Evolutionary conservation across 1,140 invertebrate genomes (phyloP), one percentile per base, ranked within the genome.

Genomic region (Hormaphis cornu): DNA sequence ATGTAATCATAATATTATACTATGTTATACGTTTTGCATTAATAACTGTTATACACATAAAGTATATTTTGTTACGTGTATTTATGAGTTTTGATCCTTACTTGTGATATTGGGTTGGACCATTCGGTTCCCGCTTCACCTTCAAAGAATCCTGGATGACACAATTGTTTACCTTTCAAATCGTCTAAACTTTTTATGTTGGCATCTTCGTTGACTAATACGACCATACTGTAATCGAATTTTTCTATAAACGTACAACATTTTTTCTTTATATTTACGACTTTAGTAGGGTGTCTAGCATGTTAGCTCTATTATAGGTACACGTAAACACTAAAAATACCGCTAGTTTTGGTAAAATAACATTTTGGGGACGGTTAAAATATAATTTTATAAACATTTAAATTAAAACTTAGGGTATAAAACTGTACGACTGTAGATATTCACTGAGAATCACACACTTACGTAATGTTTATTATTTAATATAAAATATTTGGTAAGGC

Each of bases 161-260:
- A 93, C 9, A 90, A 82, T 42, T 80, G 82, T 54, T 84, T 86
- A 20, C 84, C 85, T 58, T 78, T 79, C 6, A 91, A 75, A 74
- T 90, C 84, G 40, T 82, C 80, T 58, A 81, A 74, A 20, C 76
- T 80, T n/a, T 76, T 77, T 14, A 87, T 84, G 4, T 77, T 76
- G 0, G 78, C 76, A 44, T 78, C 75, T 28, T 86, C 84, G 35
- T 84, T 82, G 0, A 90, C 83, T 8, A 92, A 77, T 0, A 87
- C 87, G 0, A 91, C 85, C 59, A 90, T 79, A 74, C 85, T 82
- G 69, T 85, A 84, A 75, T 86, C 84, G 72, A 82, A 84, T 3
- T 53, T 30, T 33, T 72, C 73, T 74, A 46, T 18, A 71, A 42
- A 56, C n/a, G 26, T 26, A 7, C 1, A 26, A 52, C 16, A 16